Evolutionary conservation across 2,113 vertebrate genomes (phyloP).

Genomic region (Hypomesus transpacificus): DNA sequence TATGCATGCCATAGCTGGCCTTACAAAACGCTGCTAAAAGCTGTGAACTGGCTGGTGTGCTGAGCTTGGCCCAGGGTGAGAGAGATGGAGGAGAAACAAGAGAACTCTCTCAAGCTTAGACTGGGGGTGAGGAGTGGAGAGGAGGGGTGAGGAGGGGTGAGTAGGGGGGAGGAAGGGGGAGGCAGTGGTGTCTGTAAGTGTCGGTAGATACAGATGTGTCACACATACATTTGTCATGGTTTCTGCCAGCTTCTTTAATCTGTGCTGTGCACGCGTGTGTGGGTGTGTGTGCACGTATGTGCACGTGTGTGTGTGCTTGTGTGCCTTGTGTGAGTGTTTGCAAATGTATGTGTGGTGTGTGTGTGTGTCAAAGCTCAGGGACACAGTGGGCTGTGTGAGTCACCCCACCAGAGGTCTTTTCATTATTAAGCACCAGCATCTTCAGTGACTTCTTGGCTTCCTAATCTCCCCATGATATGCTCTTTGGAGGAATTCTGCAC

Average conservation of each 20-base stretch:
- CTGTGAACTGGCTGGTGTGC: background rate
- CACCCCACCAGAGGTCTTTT: slow-evolving; percentile 16
- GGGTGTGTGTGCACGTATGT: background rate
- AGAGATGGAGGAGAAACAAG: background rate
- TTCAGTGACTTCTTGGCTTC: slow-evolving; percentile 11
- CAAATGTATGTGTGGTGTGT: background rate
- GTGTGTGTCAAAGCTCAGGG: slow-evolving; percentile 9
- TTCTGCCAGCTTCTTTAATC: slow-evolving; percentile 1
- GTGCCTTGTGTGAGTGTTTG: background rate
- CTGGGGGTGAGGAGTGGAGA: background rate
- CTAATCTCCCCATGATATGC: slow-evolving; percentile 10
- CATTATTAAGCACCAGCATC: background rate
- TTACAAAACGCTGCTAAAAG: slow-evolving; percentile 7
- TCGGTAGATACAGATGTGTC: background rate
- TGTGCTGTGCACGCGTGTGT: background rate
- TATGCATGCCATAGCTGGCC: too few relatives aligned
- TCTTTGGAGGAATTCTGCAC: slow-evolving; percentile 10
- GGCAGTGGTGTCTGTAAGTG: background rate
- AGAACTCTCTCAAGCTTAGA: background rate
- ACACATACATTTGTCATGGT: slow-evolving; percentile 3
- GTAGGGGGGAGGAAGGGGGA: background rate
- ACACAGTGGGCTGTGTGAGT: slow-evolving; percentile 5
- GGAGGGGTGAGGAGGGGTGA: too few relatives aligned
- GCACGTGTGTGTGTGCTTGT: slow-evolving; percentile 7
- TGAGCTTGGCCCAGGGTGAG: background rate